Percentiles rank a stretch among this genome's conserved stretches.
Evolutionary conservation across 2,888 invertebrate genomes (phyloP).

Genomic region (Melieria picta): DNA sequence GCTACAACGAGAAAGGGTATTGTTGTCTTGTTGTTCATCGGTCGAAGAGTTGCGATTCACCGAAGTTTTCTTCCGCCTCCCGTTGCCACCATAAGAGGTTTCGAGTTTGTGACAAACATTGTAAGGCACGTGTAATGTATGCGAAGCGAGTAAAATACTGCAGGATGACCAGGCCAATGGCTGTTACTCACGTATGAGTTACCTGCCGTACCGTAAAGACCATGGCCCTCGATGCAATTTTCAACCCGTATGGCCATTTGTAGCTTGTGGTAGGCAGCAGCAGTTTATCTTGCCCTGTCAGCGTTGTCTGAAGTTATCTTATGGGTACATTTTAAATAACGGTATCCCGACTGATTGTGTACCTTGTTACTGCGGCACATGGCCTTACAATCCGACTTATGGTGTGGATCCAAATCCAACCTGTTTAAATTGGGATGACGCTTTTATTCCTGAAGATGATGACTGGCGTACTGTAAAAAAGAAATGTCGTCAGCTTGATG

Average conservation of each 20-base stretch:
- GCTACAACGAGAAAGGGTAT: constrained; percentile 57
- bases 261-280: constrained; percentile 36
- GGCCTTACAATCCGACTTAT: neutral
- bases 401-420: neutral
- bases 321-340: constrained; percentile 45
- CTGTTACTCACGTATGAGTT: constrained; percentile 38
- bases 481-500: constrained; percentile 47
- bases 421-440: neutral
- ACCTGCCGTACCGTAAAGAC: constrained; percentile 22
- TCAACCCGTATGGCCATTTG: constrained; percentile 50
- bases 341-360: constrained; percentile 49
- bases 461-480: constrained; percentile 45
- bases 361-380: constrained; percentile 36
- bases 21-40: too few relatives aligned
- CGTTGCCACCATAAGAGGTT: too few relatives aligned
- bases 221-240: constrained; percentile 40
- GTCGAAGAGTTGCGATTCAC: too few relatives aligned
- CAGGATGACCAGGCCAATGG: constrained; percentile 46
- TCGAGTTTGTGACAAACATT: too few relatives aligned
- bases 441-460: neutral
- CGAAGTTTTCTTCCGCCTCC: too few relatives aligned
- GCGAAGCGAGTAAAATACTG: constrained; percentile 51
- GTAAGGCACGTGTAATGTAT: too few relatives aligned
- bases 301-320: constrained; percentile 46
- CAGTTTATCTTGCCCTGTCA: constrained; percentile 39